These are phyloP conservation scores for Limenitis camilla DNA, from an alignment of 2,888 invertebrate genomes.

Conservation along the genomic window DNA sequence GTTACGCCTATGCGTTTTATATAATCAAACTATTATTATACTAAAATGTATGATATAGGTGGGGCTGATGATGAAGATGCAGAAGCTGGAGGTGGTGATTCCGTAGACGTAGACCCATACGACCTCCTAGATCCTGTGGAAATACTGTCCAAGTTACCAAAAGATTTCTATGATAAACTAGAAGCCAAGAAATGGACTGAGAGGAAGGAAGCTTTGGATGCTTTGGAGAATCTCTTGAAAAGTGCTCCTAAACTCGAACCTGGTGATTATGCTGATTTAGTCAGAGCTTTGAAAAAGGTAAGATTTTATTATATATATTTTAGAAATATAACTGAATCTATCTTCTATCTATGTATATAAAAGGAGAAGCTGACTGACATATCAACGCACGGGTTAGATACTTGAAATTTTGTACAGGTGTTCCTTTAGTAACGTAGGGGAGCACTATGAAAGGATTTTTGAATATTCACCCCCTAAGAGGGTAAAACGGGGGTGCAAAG, in stretches of 20 bases:
- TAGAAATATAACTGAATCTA: too few species aligned
- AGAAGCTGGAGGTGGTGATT: conserved; percentile 76
- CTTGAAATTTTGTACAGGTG: too few species aligned
- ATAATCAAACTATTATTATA: background rate
- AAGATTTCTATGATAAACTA: conserved; percentile 95
- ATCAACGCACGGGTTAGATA: too few species aligned
- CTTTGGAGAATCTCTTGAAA: conserved; percentile 83
- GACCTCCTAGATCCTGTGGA: conserved; percentile 95
- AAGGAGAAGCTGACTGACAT: too few species aligned
- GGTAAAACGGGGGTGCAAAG: too few species aligned
- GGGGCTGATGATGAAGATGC: conserved; percentile 68
- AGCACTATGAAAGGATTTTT: too few species aligned
- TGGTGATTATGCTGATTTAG: conserved; percentile 94
- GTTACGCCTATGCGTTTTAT: too few species aligned
- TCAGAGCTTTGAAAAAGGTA: conserved; percentile 90
- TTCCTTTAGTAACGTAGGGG: too few species aligned
- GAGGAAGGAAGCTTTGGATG: conserved; percentile 92
- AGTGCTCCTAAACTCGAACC: conserved; percentile 88
- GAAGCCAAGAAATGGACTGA: conserved; percentile 99
- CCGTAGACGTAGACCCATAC: conserved; percentile 87
- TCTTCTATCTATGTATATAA: too few species aligned
- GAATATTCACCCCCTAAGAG: too few species aligned
- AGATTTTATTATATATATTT: too few species aligned
- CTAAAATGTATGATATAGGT: conserved; percentile 32
- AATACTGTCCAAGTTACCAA: conserved; percentile 92